Percentiles rank a stretch among this genome's conserved stretches.
phyloP scores from a whole-genome alignment of 2,797 vertebrate genomes.

The Sandelia bainsii region DNA sequence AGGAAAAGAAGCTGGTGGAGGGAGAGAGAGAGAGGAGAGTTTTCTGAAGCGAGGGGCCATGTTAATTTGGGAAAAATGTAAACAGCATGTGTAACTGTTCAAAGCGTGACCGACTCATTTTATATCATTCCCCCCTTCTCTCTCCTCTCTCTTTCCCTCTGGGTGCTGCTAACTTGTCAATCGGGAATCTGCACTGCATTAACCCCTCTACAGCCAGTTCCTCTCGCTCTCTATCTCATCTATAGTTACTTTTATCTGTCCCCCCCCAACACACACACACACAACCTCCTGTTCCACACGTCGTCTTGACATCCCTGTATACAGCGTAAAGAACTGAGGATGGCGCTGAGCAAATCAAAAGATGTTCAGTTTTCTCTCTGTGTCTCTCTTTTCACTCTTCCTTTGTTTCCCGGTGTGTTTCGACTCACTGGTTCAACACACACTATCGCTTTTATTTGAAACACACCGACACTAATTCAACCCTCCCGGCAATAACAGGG shows the following conservation, averaged over 20 bases:
- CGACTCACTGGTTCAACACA: conserved; percentile 54
- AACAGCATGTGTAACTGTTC: conserved; percentile 92
- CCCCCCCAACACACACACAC: conserved; percentile 38
- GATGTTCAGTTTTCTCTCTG: conserved; percentile 65
- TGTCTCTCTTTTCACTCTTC: conserved; percentile 41
- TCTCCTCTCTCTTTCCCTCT: conserved; percentile 77
- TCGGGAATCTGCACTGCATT: conserved; percentile 78
- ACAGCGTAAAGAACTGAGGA: conserved; percentile 70
- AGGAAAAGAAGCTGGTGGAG: conserved; percentile 65
- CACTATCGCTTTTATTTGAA: conserved; percentile 73
- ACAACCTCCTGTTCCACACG: conserved; percentile 34
- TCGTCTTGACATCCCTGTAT: conserved; percentile 58
- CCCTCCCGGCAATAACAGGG: conserved; percentile 58
- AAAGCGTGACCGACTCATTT: conserved; percentile 91
- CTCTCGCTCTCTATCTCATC: conserved; percentile 46
- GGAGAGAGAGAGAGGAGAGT: conserved; percentile 61
- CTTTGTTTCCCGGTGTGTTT: conserved; percentile 53
- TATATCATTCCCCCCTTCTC: conserved; percentile 85
- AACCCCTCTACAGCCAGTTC: conserved; percentile 77
- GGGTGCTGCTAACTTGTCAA: conserved; percentile 84
- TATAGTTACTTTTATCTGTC: conserved; percentile 72
- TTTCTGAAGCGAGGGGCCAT: conserved; percentile 87
- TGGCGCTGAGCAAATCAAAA: conserved; percentile 73
- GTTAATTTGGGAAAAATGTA: conserved; percentile 92
- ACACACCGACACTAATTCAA: conserved; percentile 75